Evolutionary conservation across 1,140 invertebrate species (phyloP).

Genomic region (Caenorhabditis tropicalis): DNA sequence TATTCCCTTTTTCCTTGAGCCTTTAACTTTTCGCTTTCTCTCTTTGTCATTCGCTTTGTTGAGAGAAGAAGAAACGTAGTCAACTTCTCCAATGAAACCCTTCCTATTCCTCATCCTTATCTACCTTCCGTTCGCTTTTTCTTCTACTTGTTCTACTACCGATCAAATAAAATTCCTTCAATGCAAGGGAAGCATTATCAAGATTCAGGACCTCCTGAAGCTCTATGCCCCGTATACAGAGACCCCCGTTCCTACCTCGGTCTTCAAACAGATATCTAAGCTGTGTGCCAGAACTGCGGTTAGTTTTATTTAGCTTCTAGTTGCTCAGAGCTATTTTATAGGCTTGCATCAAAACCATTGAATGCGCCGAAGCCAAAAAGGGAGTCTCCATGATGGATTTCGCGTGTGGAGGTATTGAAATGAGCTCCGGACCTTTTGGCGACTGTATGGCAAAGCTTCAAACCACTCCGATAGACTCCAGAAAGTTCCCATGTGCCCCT

Average conservation of each 20-base stretch:
- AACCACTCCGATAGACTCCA: neutral
- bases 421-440: slow-evolving; percentile 8
- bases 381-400: neutral
- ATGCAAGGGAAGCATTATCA: neutral
- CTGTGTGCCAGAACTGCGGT: neutral
- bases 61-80: too few species aligned
- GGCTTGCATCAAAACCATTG: neutral
- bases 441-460: slow-evolving; percentile 3
- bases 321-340: neutral
- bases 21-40: too few species aligned
- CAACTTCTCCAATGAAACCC: too few species aligned
- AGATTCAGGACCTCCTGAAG: slow-evolving; percentile 1
- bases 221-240: neutral
- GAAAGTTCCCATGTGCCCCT: neutral
- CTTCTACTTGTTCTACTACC: neutral
- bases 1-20: too few species aligned
- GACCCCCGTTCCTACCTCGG: neutral
- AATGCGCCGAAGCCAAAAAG: neutral
- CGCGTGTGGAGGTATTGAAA: neutral
- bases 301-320: neutral
- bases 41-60: too few species aligned
- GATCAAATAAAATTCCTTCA: slow-evolving; percentile 15
- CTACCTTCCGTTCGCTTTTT: neutral
- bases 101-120: neutral
- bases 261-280: neutral